A percentile compares a stretch with the other conserved stretches of the same genome.
phyloP scores from a whole-genome alignment of 1,140 invertebrate species.

The Cepaea nemoralis region DNA sequence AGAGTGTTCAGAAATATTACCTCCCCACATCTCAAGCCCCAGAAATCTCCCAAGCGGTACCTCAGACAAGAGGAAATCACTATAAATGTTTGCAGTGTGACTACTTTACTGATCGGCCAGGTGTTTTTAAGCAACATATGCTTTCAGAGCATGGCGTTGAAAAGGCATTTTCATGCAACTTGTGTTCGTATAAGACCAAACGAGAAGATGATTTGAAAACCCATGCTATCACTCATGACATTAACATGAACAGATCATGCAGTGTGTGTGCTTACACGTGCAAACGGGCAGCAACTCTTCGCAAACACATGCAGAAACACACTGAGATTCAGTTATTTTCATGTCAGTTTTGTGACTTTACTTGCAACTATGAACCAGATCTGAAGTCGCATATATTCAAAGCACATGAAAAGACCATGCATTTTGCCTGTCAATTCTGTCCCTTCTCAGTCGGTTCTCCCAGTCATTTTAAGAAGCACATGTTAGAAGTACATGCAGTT shows the following conservation, averaged over 20 bases:
- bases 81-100: neutral
- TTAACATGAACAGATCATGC: neutral
- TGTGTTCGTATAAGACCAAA: constrained; percentile 1
- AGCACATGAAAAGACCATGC: neutral
- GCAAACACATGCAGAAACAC: constrained; percentile 8
- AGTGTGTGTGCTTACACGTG: constrained; percentile 5
- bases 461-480: constrained; percentile 3
- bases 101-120: neutral
- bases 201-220: constrained; percentile 18
- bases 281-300: constrained; percentile 3
- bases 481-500: neutral
- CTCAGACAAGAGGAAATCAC: neutral
- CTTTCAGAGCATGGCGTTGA: neutral
- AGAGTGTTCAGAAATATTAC: neutral
- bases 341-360: constrained; percentile 1
- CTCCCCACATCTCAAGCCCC: neutral
- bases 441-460: neutral
- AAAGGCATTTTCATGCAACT: neutral
- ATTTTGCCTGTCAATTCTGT: neutral
- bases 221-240: neutral
- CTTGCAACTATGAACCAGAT: constrained; percentile 7
- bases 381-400: neutral
- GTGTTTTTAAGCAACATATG: constrained; percentile 6
- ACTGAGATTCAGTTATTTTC: constrained; percentile 11
- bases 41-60: neutral